These are phyloP conservation scores for Pongo pygmaeus DNA, from an alignment of 2,113 vertebrate genomes.

Conservation along the genomic window DNA sequence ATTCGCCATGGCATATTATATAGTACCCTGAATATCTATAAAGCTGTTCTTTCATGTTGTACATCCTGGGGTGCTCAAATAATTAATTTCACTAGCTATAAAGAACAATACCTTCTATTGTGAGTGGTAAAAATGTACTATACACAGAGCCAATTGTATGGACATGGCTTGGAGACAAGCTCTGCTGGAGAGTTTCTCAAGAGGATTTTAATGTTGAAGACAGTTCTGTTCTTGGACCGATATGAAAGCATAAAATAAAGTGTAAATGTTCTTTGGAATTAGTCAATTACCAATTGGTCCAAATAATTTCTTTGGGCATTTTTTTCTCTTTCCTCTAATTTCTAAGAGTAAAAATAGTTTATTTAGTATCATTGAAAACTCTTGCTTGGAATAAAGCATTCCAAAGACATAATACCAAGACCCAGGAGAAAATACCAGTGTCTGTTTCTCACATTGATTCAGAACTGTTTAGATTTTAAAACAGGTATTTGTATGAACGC, in stretches of 20 bases:
- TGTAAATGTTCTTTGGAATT: conserved; percentile 29
- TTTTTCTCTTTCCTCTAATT: neutral
- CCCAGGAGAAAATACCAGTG: neutral
- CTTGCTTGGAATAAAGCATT: conserved; percentile 40
- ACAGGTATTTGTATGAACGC: conserved; percentile 16
- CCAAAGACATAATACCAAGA: neutral
- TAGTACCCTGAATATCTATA: conserved; percentile 70
- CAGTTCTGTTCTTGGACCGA: conserved; percentile 10
- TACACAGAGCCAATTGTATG: conserved; percentile 20
- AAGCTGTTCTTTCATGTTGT: conserved; percentile 72
- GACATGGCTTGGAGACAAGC: neutral
- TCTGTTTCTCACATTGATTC: neutral
- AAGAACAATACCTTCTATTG: conserved; percentile 71
- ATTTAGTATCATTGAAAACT: conserved; percentile 42
- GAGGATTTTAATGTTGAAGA: conserved; percentile 39
- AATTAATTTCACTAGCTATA: conserved; percentile 72
- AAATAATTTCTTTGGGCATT: conserved; percentile 14
- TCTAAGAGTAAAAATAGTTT: conserved; percentile 35
- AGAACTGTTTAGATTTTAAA: conserved; percentile 41
- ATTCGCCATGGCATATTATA: conserved; percentile 73
- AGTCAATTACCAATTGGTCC: neutral
- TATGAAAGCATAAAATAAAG: conserved; percentile 8
- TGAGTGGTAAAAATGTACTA: conserved; percentile 27
- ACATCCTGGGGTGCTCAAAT: conserved; percentile 74
- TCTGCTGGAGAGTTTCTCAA: conserved; percentile 13